A percentile compares a stretch with the other conserved stretches of the same genome.
Evolutionary conservation across 1,140 invertebrate species (phyloP).

Genomic region (Bombus waltoni): DNA sequence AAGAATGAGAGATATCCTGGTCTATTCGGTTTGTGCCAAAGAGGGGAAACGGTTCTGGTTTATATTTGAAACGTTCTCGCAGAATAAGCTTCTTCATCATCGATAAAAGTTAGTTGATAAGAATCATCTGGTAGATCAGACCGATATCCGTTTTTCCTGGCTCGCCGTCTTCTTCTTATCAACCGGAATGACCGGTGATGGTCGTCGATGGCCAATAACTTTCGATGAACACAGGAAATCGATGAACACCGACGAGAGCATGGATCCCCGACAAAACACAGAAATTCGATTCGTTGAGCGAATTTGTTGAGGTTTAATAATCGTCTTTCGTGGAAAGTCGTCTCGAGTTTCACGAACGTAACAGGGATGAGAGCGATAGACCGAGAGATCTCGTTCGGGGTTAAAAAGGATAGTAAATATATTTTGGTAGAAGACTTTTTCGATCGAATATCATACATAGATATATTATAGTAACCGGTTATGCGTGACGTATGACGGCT

Average conservation of each 20-base stretch:
- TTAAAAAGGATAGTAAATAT: no score
- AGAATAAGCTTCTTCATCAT: conserved; percentile 36
- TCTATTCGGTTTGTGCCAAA: neutral
- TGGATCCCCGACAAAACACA: neutral
- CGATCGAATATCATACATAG: no score
- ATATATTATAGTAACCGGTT: no score
- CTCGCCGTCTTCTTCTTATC: conserved; percentile 34
- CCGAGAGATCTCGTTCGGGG: no score
- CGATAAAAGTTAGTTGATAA: conserved; percentile 45
- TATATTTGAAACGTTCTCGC: conserved; percentile 13
- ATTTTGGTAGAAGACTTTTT: no score
- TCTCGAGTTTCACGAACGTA: neutral
- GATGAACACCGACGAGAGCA: conserved; percentile 2
- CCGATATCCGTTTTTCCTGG: conserved; percentile 29
- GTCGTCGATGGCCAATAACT: conserved; percentile 22
- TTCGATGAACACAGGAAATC: conserved; percentile 28
- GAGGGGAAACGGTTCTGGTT: neutral
- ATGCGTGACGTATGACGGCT: no score
- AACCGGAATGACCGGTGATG: conserved; percentile 8
- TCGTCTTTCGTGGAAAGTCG: conserved; percentile 4
- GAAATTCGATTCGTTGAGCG: conserved; percentile 11
- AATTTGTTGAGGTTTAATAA: conserved; percentile 26
- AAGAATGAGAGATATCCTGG: neutral
- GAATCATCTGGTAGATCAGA: conserved; percentile 23
- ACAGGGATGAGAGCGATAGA: neutral